Evolutionary conservation across 2,797 vertebrate species (phyloP), one percentile per base, ranked within the genome.

Genomic region (Ciconia nigra): DNA sequence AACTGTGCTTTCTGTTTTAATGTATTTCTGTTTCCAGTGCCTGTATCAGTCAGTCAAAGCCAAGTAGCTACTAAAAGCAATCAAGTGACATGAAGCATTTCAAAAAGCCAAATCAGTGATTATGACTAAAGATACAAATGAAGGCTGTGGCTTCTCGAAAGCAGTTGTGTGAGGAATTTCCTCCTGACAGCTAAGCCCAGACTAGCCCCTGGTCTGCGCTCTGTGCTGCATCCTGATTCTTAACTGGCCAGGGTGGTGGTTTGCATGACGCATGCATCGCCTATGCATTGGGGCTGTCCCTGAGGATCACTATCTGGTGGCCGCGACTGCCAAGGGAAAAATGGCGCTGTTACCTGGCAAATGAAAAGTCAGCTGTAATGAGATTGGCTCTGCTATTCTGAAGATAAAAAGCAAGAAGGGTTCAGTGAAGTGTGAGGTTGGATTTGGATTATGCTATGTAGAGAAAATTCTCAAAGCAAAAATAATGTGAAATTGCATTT

Each of bases 41-140:
- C 51, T 42, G 46, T 76, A 92, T 54, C 62, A 84, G 63, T 55
- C 51, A 90, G 44, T 35, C 80, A 89, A 83, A 87, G 80, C 51
- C 93, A 97, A 95, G 44, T 26, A 93, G 70, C 93, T 93, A 88
- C 46, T 84, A 78, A 92, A 90, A 93, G 55, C 29, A 80, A 62
- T 65, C 59, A 84, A 94, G 61, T 89, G 49, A 81, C 47, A 76
- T 0, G 1, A 85, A 96, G 8, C 11, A 41, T 65, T 86, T 85
- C 18, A 87, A 80, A 83, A 86, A 89, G 37, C 5, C 19, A 59
- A 81, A 84, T 42, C 57, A 61, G 11, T 71, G 42, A 88, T 83
- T 94, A 74, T 57, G 39, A 83, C 69, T 85, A 10, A 15, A 65
- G 33, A 24, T 55, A 35, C 6, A 83, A 81, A 57, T 61, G 10